Percentiles rank a stretch among this genome's conserved stretches.
Conservation (phyloP, 2,888 invertebrate species). For the Ormyrus thymus region DNA sequence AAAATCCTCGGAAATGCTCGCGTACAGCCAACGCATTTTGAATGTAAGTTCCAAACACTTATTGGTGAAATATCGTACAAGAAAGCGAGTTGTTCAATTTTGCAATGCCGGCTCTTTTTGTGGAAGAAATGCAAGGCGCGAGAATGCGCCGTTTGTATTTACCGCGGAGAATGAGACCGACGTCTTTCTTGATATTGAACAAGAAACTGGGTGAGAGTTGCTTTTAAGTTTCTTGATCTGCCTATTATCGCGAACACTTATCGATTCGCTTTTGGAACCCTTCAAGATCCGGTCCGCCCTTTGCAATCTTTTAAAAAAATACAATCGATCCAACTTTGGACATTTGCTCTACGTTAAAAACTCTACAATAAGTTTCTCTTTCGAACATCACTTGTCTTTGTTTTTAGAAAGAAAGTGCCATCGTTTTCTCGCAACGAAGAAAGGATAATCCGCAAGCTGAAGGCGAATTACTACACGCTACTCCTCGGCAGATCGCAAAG, state of each 20-base stretch:
- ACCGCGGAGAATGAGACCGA: conserved; percentile 36
- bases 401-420: background rate
- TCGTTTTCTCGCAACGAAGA: conserved; percentile 8
- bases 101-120: no score
- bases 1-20: conserved; percentile 7
- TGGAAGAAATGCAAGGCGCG: background rate
- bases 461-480: conserved; percentile 7
- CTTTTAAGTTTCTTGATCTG: background rate
- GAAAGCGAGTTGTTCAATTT: background rate
- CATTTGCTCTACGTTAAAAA: conserved; percentile 36
- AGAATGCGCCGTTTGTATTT: conserved; percentile 1
- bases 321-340: conserved; percentile 36
- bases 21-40: background rate
- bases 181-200: conserved; percentile 25
- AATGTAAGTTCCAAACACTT: conserved; percentile 5
- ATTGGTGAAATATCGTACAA: conserved; percentile 2
- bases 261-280: conserved; percentile 38
- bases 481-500: conserved; percentile 33
- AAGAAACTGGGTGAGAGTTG: conserved; percentile 18
- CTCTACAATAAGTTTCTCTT: conserved; percentile 34
- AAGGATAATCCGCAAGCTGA: conserved; percentile 6
- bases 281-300: conserved; percentile 36
- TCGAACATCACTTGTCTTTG: conserved; percentile 5
- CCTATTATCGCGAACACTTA: background rate
- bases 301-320: conserved; percentile 52